Evolutionary conservation across 2,113 vertebrate genomes (phyloP), one percentile per base, ranked within the genome.

Genomic region (Austrofundulus limnaeus): DNA sequence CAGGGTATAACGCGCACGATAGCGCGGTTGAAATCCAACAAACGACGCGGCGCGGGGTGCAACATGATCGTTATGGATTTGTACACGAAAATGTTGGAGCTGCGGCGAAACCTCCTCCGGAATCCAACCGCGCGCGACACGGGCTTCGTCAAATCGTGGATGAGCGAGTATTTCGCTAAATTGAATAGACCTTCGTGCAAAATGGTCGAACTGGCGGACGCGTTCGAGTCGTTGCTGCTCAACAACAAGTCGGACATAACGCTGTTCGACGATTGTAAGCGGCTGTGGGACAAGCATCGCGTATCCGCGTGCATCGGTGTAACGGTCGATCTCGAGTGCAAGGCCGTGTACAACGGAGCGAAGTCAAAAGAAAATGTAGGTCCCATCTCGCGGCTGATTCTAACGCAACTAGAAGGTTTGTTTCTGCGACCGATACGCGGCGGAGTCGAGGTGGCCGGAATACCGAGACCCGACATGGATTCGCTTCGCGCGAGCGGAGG

Each of bases 41-140:
- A 28, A 28, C 28, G 25, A 28, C 37, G 2, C 1, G 6, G n/a
- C n/a, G n/a, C n/a, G n/a, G n/a, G 0, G 1, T 28, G 43, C 25
- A 59, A 72, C 11, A 72, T 72, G 61, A 65, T 65, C 19, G 38
- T 9, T 19, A 65, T 72, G 61, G 70, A 72, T 20, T 4, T 72
- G 20, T 65, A 19, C 10, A 0, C 1, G 0, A 52, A 47, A 19
- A 4, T 72, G 0, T 0, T 59, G 0, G 6, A 7, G 3, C 8
- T 4, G 54, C 11, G 6, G 0, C n/a, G n/a, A 0, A 24, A 66
- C 17, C 28, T n/a, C n/a, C 39, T n/a, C n/a, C n/a, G n/a, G n/a
- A n/a, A n/a, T n/a, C n/a, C n/a, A n/a, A n/a, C n/a, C n/a, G n/a
- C n/a, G n/a, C n/a, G n/a, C n/a, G n/a, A n/a, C 5, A 8, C 25